A percentile compares a stretch with the other conserved stretches of the same genome.
These are phyloP conservation scores for Chascanopsetta lugubris DNA, from an alignment of 2,113 vertebrate genomes.

Conservation along the genomic window DNA sequence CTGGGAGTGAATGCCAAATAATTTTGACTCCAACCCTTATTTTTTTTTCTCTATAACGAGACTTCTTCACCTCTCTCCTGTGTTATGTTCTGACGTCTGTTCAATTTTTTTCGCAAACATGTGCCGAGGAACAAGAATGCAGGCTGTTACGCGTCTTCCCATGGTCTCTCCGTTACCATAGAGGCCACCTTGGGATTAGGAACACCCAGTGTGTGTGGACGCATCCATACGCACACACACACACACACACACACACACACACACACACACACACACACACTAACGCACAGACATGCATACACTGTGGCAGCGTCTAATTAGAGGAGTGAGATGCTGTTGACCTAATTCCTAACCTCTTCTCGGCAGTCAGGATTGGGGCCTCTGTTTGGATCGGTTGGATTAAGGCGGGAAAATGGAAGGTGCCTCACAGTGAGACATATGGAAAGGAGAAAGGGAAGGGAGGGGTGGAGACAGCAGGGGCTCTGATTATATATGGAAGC, in stretches of 20 bases:
- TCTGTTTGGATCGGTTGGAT: constrained; percentile 47
- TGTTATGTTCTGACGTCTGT: constrained; percentile 25
- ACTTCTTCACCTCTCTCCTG: too few species aligned
- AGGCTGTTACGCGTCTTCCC: constrained; percentile 51
- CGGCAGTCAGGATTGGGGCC: constrained; percentile 43
- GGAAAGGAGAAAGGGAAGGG: constrained; percentile 12
- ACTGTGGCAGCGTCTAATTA: constrained; percentile 71
- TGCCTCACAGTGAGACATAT: constrained; percentile 13
- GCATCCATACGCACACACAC: constrained; percentile 29
- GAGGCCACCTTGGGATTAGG: constrained; percentile 70
- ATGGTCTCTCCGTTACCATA: constrained; percentile 61
- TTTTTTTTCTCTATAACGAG: too few species aligned
- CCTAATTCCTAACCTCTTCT: constrained; percentile 75
- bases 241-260: constrained; percentile 43
- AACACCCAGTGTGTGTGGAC: constrained; percentile 45
- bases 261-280: constrained; percentile 37
- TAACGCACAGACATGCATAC: constrained; percentile 40
- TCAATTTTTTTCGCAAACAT: constrained; percentile 35
- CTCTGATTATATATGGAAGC: background rate
- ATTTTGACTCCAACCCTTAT: too few species aligned
- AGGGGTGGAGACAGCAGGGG: background rate
- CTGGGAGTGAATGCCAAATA: too few species aligned
- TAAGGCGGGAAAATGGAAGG: constrained; percentile 46
- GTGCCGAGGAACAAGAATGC: constrained; percentile 43
- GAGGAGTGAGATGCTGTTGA: constrained; percentile 69